Percentiles rank a stretch among this genome's conserved stretches.
phyloP scores from a whole-genome alignment of 1,140 invertebrate genomes.

The Batillaria attramentaria region DNA sequence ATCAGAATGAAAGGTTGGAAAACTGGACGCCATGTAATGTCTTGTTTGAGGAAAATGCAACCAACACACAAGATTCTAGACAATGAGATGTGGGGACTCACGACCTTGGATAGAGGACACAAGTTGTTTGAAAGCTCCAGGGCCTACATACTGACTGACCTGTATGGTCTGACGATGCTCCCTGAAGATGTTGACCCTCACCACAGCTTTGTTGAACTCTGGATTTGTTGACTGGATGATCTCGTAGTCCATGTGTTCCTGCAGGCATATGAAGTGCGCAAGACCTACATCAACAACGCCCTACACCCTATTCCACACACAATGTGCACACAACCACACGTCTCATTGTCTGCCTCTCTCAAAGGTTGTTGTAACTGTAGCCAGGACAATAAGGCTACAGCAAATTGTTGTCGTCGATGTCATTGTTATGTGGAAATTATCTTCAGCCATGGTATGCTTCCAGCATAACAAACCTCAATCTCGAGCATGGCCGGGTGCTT shows the following conservation, averaged over 20 bases:
- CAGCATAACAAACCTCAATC: no score
- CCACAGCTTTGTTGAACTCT: conserved; percentile 96
- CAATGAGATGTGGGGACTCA: no score
- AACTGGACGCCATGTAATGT: not conserved
- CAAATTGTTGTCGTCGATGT: no score
- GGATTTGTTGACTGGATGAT: conserved; percentile 96
- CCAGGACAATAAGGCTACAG: no score
- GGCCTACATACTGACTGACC: conserved; percentile 76
- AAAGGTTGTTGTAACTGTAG: no score
- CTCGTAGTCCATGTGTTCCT: conserved; percentile 97
- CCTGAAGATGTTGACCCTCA: conserved; percentile 90
- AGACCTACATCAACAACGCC: not conserved
- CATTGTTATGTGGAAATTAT: no score
- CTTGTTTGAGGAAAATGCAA: not conserved
- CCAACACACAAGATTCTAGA: not conserved
- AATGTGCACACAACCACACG: not conserved
- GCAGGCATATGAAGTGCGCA: no score
- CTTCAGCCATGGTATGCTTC: no score
- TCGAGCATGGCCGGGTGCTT: no score
- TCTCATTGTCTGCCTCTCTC: no score
- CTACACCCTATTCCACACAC: not conserved
- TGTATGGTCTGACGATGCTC: conserved; percentile 98
- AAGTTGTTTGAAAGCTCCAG: not conserved
- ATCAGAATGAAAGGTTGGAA: not conserved
- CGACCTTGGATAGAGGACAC: not conserved